phyloP scores from a whole-genome alignment of 2,113 vertebrate species.

The Danionella cerebrum region DNA sequence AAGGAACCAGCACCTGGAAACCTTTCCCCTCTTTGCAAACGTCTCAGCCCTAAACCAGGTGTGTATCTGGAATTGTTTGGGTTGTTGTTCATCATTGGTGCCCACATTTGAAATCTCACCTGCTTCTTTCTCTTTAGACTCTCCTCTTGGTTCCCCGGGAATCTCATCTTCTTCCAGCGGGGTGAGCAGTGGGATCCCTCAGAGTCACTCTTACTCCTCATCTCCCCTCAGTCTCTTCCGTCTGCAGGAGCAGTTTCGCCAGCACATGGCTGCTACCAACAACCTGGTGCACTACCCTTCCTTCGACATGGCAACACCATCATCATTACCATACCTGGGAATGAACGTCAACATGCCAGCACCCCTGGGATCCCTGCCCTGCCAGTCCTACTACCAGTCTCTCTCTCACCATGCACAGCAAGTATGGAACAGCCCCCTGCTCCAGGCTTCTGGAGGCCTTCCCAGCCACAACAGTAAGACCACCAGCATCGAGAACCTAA shows the following conservation, averaged over 20 bases:
- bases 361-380: conserved; percentile 85
- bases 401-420: conserved; percentile 90
- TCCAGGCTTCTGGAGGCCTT: conserved; percentile 78
- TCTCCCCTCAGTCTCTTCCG: conserved; percentile 96
- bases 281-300: conserved; percentile 95
- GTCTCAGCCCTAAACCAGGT: conserved; percentile 92
- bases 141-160: conserved; percentile 69
- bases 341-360: conserved; percentile 90
- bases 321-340: conserved; percentile 89
- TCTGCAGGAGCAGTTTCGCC: conserved; percentile 96
- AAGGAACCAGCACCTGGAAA: conserved; percentile 70
- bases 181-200: conserved; percentile 68
- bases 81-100: background rate
- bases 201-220: conserved; percentile 90
- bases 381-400: conserved; percentile 97
- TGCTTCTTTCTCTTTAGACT: conserved; percentile 65
- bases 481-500: conserved; percentile 94
- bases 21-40: conserved; percentile 75
- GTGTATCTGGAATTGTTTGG: background rate
- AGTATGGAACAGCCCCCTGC: conserved; percentile 89
- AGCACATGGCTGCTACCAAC: conserved; percentile 98
- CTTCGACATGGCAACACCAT: conserved; percentile 83
- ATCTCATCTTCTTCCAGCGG: conserved; percentile 67
- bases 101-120: background rate
- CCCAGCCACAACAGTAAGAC: conserved; percentile 96